Percentiles rank a stretch among this genome's conserved stretches.
Conservation (phyloP, 2,797 vertebrate species). For the Chelon labrosus region DNA sequence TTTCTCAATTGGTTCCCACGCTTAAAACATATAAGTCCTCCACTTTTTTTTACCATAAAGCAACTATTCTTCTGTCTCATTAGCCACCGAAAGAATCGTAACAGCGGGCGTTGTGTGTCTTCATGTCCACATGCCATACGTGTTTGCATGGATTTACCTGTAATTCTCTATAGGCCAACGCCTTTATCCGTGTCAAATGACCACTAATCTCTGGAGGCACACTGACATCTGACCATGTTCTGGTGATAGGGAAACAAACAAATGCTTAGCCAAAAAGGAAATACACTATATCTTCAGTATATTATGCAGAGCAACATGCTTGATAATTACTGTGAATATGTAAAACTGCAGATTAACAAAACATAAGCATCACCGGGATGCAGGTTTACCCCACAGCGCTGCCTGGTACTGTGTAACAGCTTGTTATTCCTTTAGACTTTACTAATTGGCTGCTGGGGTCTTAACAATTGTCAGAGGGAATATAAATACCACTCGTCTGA, state of each 20-base stretch:
- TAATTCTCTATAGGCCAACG: slow-evolving; percentile 67
- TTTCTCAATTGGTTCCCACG: slow-evolving; percentile 36
- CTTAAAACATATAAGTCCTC: slow-evolving; percentile 5
- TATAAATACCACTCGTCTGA: slow-evolving; percentile 57
- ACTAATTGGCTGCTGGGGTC: slow-evolving; percentile 63
- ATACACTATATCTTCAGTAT: not conserved
- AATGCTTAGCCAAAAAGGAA: not conserved
- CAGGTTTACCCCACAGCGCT: slow-evolving; percentile 33
- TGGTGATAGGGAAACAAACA: slow-evolving; percentile 16
- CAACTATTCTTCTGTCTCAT: slow-evolving; percentile 3
- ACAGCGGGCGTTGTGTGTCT: slow-evolving; percentile 19
- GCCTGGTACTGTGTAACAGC: slow-evolving; percentile 40
- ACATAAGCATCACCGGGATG: not conserved
- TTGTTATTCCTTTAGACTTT: slow-evolving; percentile 38
- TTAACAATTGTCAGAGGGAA: slow-evolving; percentile 55
- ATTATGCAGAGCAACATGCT: not conserved
- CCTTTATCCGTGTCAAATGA: slow-evolving; percentile 71
- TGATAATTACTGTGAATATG: slow-evolving; percentile 1
- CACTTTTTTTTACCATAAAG: not conserved
- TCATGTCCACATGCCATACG: slow-evolving; percentile 7
- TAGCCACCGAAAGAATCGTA: slow-evolving; percentile 26
- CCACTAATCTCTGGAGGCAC: slow-evolving; percentile 59
- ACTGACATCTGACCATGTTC: slow-evolving; percentile 19
- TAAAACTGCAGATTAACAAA: not conserved
- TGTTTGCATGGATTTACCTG: slow-evolving; percentile 60